These are phyloP conservation scores for Mionectes olivaceus DNA, from an alignment of 2,797 vertebrate genomes.

Conservation along the genomic window DNA sequence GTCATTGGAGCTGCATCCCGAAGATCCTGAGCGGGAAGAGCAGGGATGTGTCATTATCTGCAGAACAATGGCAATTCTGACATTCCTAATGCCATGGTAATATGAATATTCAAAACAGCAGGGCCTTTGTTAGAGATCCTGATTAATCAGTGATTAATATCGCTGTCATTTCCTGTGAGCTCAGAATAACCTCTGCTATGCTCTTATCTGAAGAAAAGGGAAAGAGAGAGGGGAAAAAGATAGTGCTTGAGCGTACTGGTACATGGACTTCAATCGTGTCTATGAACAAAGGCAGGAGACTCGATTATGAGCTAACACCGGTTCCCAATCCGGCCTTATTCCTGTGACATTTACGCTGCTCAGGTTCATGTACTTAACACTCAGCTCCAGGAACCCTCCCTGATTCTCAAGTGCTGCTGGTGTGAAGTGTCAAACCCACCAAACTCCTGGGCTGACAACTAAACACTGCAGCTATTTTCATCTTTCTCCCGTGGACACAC, in stretches of 20 bases:
- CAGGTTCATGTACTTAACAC: conserved; percentile 21
- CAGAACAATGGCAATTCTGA: conserved; percentile 26
- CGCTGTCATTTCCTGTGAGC: neutral
- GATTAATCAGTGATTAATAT: conserved; percentile 58
- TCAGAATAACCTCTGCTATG: conserved; percentile 10
- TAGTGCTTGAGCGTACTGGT: accelerated
- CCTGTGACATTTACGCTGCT: neutral
- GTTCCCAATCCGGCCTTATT: neutral
- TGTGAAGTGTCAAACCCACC: conserved; percentile 18
- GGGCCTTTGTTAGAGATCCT: conserved; percentile 25
- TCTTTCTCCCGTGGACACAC: neutral
- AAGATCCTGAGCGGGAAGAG: neutral
- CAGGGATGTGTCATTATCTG: neutral
- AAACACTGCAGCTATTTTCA: conserved; percentile 33
- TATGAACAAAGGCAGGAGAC: conserved; percentile 20
- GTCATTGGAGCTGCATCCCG: accelerated
- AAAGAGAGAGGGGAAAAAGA: neutral
- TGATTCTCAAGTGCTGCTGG: neutral
- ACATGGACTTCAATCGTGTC: accelerated
- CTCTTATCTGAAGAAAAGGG: conserved; percentile 30
- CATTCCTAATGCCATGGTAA: conserved; percentile 30
- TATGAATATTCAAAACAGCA: conserved; percentile 41
- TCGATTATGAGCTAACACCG: neutral
- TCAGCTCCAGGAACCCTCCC: neutral
- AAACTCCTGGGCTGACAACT: neutral